Percentiles rank a stretch among this genome's conserved stretches.
Conservation (phyloP, 2,888 invertebrate species). For the Andrena flavipes region DNA sequence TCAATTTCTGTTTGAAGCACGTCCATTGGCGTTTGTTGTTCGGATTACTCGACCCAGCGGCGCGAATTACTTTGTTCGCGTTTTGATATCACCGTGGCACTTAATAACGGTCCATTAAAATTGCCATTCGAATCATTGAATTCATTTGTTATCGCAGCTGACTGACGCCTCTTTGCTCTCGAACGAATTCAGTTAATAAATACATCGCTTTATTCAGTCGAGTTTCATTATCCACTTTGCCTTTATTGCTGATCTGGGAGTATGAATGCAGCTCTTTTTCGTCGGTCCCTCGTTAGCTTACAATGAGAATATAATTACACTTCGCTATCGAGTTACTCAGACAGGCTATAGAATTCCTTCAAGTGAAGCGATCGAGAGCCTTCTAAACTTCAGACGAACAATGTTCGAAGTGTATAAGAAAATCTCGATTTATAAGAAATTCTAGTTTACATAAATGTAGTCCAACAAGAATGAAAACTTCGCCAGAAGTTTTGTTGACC, state of each 20-base stretch:
- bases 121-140: neutral
- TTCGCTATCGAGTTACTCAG: neutral
- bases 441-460: too few relatives aligned
- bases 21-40: neutral
- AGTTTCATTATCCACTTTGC: constrained; percentile 1
- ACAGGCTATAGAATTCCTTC: neutral
- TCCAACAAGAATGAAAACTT: neutral
- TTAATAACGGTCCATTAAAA: constrained; percentile 39
- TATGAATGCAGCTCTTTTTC: too few relatives aligned
- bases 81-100: neutral
- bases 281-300: neutral
- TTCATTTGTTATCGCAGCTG: constrained; percentile 21
- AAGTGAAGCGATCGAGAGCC: neutral
- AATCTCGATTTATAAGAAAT: too few relatives aligned
- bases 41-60: neutral
- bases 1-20: neutral
- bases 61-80: constrained; percentile 6
- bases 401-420: too few relatives aligned
- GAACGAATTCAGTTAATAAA: constrained; percentile 10
- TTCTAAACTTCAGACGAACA: neutral
- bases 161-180: neutral
- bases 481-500: neutral
- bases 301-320: neutral
- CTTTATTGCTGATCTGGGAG: neutral
- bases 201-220: constrained; percentile 3